Conservation (phyloP, 2,113 vertebrate species). For the Peromyscus maniculatus region DNA sequence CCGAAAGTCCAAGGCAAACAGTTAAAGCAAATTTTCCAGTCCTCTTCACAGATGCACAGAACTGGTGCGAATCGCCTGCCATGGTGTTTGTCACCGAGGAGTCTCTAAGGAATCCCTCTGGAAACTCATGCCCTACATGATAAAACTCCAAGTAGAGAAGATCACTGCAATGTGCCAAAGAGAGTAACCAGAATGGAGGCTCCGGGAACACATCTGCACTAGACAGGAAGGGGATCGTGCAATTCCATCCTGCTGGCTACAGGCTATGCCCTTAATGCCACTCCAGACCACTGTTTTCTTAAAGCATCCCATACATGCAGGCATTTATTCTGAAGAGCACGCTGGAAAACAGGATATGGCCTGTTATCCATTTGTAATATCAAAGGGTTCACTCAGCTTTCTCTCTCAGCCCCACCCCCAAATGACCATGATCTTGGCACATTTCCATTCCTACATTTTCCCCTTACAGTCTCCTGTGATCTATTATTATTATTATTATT, state of each 20-base stretch:
- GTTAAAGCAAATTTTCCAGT: neutral
- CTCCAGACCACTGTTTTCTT: neutral
- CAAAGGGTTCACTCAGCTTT: neutral
- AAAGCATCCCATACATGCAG: neutral
- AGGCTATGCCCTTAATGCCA: neutral
- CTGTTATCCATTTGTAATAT: neutral
- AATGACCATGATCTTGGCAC: neutral
- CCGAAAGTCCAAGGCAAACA: neutral
- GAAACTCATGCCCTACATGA: neutral
- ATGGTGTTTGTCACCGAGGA: neutral
- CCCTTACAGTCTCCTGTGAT: neutral
- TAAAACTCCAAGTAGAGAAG: neutral
- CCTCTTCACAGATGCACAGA: neutral
- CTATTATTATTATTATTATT: too few relatives aligned
- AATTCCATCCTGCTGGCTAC: neutral
- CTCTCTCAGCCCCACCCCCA: too few relatives aligned
- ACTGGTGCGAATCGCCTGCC: neutral
- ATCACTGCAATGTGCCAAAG: neutral
- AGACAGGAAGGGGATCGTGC: neutral
- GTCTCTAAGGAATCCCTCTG: neutral
- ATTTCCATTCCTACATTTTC: neutral
- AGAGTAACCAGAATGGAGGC: neutral
- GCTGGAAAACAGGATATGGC: neutral
- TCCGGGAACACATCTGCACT: neutral
- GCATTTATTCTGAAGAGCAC: neutral